These are phyloP conservation scores for Caenorhabditis doughertyi DNA, from an alignment of 2,888 invertebrate genomes.

Conservation along the genomic window DNA sequence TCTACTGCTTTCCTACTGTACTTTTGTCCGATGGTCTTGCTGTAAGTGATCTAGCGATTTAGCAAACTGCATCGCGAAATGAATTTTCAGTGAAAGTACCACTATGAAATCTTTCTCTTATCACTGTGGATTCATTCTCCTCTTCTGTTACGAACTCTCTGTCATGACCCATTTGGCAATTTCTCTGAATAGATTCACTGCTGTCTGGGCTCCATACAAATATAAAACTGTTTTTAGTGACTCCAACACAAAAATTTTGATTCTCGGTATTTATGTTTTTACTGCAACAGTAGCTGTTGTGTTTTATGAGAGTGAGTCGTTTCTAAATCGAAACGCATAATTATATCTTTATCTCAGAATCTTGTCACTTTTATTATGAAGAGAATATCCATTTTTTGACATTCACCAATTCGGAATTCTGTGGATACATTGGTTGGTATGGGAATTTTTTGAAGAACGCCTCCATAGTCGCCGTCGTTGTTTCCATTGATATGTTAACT, in stretches of 20 bases:
- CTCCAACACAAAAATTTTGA: slow-evolving; percentile 34
- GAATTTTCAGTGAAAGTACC: slow-evolving; percentile 41
- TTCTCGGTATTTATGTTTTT: slow-evolving; percentile 34
- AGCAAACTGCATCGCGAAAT: too few relatives aligned
- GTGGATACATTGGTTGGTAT: slow-evolving; percentile 63
- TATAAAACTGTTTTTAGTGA: slow-evolving; percentile 37
- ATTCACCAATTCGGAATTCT: slow-evolving; percentile 51
- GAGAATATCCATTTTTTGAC: slow-evolving; percentile 55
- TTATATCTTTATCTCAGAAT: slow-evolving; percentile 38
- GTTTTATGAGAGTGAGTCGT: slow-evolving; percentile 51
- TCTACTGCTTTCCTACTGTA: slow-evolving; percentile 60
- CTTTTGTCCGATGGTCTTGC: slow-evolving; percentile 63
- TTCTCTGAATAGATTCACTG: slow-evolving; percentile 58
- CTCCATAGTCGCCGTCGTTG: slow-evolving; percentile 45
- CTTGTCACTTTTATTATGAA: slow-evolving; percentile 60
- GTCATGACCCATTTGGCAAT: slow-evolving; percentile 62
- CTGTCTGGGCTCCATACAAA: slow-evolving; percentile 42
- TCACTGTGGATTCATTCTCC: slow-evolving; percentile 59
- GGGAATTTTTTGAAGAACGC: slow-evolving; percentile 66
- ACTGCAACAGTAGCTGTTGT: slow-evolving; percentile 44
- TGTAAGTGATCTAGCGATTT: too few relatives aligned
- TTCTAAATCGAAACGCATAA: too few relatives aligned
- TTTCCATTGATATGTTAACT: slow-evolving; percentile 57
- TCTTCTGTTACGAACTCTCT: slow-evolving; percentile 65
- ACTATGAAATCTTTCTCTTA: slow-evolving; percentile 35